Base-by-base conservation (phyloP, 2,888 invertebrate genomes). In the Limenitis camilla region DNA sequence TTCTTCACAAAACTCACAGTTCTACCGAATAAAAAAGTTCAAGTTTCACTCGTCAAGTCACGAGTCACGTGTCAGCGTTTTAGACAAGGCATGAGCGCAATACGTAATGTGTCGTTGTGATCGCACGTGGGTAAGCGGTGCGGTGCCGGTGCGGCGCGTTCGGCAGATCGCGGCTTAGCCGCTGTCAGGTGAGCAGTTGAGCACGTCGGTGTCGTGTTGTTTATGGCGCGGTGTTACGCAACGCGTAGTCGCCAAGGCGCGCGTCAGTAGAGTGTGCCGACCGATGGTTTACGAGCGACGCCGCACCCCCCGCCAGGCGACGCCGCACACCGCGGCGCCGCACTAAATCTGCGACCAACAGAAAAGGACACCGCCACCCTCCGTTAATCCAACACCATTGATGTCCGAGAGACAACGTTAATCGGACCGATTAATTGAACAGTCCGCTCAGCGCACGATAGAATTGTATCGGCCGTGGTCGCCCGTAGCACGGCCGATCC, bases 251-350 rank as follows among this genome's bases (percentile, higher is more conserved):
- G 82, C 84, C 81, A 77, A 78, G 83, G 76, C 83, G 86, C 84
- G 86, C 87, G 87, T 87, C 86, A 86, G 82, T 79, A 73, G 86
- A 87, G 83, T 84, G 85, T 85, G 87, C 78, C 83, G 82, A 74
- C 78, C 84, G 85, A 86, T 86, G 86, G 71, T 87, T 87, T 87
- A 87, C 86, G 86, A 86, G 77, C 85, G 78, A 76, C 79, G 80
- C 75, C 78, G 76, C 82, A 72, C 83, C 70, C 71, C 71, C 70
- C 70, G 65, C 78, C 74, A 63, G 71, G 72, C 83, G 81, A 78
- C 84, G 81, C 81, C 78, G 72, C 77, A 76, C 85, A 83, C 81
- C 85, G 86, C 85, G 85, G 81, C 86, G 85, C 82, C 86, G 85
- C 84, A 82, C 84, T 84, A 81, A 85, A 87, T 87, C 85, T 81